Evolutionary conservation across 1,140 invertebrate species (phyloP).

Genomic region (Macrotrachela quadricornifera): DNA sequence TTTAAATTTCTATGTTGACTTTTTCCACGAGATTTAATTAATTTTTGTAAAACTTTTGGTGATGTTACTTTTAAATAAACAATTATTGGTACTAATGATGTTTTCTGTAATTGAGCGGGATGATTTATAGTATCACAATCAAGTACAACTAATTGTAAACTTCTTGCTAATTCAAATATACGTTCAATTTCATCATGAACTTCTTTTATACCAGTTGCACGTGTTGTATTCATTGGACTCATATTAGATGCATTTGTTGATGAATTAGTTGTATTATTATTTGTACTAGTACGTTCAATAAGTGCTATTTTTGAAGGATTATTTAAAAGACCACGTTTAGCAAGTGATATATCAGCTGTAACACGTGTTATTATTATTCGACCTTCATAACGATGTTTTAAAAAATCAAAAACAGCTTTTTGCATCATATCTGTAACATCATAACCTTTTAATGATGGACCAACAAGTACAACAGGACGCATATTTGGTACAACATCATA

Average conservation of each 20-base stretch:
- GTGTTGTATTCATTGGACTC: not conserved
- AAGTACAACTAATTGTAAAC: conserved; percentile 77
- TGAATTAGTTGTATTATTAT: conserved; percentile 45
- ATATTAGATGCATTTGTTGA: not conserved
- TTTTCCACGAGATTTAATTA: conserved; percentile 96
- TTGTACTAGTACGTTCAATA: no score
- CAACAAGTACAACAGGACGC: conserved; percentile 92
- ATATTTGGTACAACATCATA: conserved; percentile 99
- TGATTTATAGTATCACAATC: conserved; percentile 99
- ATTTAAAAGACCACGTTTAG: conserved; percentile 87
- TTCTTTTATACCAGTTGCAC: conserved; percentile 36
- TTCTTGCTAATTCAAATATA: conserved; percentile 92
- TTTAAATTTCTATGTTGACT: conserved; percentile 58
- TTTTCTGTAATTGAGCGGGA: conserved; percentile 94
- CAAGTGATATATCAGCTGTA: conserved; percentile 95
- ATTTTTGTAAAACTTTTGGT: conserved; percentile 85
- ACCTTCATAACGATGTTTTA: conserved; percentile 88
- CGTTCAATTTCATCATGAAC: conserved; percentile 92
- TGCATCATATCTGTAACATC: conserved; percentile 99
- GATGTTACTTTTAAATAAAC: conserved; percentile 98
- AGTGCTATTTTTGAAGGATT: conserved; percentile 46
- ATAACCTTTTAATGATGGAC: conserved; percentile 91
- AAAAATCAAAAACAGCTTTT: conserved; percentile 94
- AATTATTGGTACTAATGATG: conserved; percentile 86
- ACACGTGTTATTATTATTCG: conserved; percentile 96